A percentile compares a stretch with the other conserved stretches of the same genome.
Conservation (phyloP, 2,113 vertebrate genomes). For the Xiphophorus hellerii region DNA sequence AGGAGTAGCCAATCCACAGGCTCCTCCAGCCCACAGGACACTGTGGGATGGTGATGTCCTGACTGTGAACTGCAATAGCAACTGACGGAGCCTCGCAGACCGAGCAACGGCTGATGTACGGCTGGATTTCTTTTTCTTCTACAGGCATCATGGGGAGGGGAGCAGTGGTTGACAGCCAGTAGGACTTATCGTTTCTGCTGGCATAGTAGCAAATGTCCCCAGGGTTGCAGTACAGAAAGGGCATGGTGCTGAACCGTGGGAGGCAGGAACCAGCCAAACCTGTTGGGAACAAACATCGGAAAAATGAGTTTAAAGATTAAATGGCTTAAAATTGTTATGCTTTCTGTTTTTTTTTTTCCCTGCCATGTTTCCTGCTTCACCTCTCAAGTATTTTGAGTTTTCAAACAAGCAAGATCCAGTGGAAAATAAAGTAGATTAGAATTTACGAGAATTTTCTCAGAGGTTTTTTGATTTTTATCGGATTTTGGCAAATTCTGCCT, state of each 20-base stretch:
- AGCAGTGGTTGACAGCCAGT: constrained; percentile 96
- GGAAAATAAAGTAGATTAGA: not conserved
- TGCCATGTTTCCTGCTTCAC: not conserved
- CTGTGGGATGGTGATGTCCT: constrained; percentile 92
- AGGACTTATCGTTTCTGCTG: constrained; percentile 97
- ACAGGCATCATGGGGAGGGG: constrained; percentile 99
- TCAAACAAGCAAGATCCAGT: not conserved
- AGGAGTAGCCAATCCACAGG: constrained; percentile 98
- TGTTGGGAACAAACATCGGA: constrained; percentile 51
- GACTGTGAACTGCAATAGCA: constrained; percentile 95
- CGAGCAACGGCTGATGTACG: constrained; percentile 96
- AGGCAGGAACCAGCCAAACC: constrained; percentile 96
- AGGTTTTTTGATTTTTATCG: not conserved
- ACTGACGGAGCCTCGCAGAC: constrained; percentile 96
- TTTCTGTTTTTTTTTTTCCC: not conserved
- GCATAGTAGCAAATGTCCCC: constrained; percentile 95
- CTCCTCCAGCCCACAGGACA: constrained; percentile 95
- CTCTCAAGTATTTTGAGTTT: not conserved
- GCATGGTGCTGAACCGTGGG: constrained; percentile 94
- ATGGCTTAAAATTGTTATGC: not conserved
- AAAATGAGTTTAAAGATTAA: not conserved
- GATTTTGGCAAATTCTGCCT: not conserved
- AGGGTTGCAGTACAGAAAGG: constrained; percentile 98
- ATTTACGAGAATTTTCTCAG: not conserved
- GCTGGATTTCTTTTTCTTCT: constrained; percentile 88